Evolutionary conservation across 1,140 invertebrate genomes (phyloP), one percentile per base, ranked within the genome.

Genomic region (Pantala flavescens): DNA sequence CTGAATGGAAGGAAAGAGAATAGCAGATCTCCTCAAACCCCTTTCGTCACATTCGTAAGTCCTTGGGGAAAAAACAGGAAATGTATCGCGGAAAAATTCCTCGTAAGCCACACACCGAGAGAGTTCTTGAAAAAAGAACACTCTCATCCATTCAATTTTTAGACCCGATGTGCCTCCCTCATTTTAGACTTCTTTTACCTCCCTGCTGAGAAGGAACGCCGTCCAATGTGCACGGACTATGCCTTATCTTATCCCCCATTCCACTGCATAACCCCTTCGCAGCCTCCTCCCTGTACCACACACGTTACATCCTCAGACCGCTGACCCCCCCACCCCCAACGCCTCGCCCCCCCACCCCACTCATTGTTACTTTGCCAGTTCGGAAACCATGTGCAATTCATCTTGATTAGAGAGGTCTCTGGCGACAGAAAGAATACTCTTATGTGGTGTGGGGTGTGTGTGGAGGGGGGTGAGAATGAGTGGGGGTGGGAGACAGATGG

Each of bases 281-380:
- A 63, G 16, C n/a, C 49, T 63, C 16, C 49, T 1, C 49, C 49
- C 49, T 19, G 16, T 21, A 16, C 49, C 49, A 16, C n/a, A 16
- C 49, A 63, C 49, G n/a, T 21, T 21, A 63, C 49, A 16, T 19
- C 49, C 49, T 5, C 49, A 7, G 49, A 11, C 43, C 43, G 43
- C n/a, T n/a, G n/a, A n/a, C 43, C 49, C 49, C 49, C 49, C n/a
- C 49, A 16, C 14, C 49, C 49, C 16, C 14, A 7, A 5, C 49
- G 3, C 5, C 16, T 7, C 12, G 2, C 12, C n/a, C 49, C 49
- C n/a, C 49, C 12, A 1, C 49, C 49, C 16, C 16, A 3, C 49
- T 63, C 49, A 63, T 63, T 63, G 49, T 63, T 63, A 63, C 49
- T 63, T 63, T 63, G 49, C 49, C 49, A 63, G 49, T 63, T 63